A percentile compares a stretch with the other conserved stretches of the same genome.
Evolutionary conservation across 2,888 invertebrate genomes (phyloP).

Genomic region (Griposia aprilina): DNA sequence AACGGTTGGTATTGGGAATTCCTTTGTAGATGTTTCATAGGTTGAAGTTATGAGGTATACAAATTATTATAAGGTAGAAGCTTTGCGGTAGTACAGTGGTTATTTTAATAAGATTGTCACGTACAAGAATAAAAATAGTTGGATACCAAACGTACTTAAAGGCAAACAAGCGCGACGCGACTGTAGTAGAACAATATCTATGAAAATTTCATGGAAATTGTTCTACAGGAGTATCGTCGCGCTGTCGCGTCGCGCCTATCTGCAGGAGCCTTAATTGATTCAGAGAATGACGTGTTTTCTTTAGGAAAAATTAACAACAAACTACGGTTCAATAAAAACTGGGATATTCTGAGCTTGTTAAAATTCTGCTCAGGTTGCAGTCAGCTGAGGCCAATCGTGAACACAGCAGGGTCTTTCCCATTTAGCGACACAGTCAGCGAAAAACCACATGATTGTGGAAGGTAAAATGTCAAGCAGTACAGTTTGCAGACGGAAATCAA

Average conservation of each 20-base stretch:
- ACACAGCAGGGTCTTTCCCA: conserved; percentile 15
- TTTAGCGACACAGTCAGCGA: not conserved
- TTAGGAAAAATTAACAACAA: conserved; percentile 19
- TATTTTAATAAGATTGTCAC: conserved; percentile 54
- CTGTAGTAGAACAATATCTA: no score
- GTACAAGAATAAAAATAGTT: conserved; percentile 23
- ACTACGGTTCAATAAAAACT: not conserved
- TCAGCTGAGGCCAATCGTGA: not conserved
- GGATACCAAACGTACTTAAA: conserved; percentile 2
- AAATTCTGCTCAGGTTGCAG: conserved; percentile 18
- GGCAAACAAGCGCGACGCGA: no score
- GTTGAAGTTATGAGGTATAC: conserved; percentile 50
- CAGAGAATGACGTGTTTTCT: conserved; percentile 27
- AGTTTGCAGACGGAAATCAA: not conserved
- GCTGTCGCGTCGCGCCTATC: no score
- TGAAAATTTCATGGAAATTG: no score
- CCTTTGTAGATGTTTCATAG: conserved; percentile 77
- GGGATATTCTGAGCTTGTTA: conserved; percentile 16
- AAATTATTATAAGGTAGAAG: conserved; percentile 14
- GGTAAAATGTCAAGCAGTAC: not conserved
- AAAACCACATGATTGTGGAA: conserved; percentile 15
- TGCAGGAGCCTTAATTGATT: conserved; percentile 14
- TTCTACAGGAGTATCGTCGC: no score
- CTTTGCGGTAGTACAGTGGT: conserved; percentile 26
- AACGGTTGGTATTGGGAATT: conserved; percentile 76